phyloP scores from a whole-genome alignment of 2,113 vertebrate genomes.

The Dromas ardeola region DNA sequence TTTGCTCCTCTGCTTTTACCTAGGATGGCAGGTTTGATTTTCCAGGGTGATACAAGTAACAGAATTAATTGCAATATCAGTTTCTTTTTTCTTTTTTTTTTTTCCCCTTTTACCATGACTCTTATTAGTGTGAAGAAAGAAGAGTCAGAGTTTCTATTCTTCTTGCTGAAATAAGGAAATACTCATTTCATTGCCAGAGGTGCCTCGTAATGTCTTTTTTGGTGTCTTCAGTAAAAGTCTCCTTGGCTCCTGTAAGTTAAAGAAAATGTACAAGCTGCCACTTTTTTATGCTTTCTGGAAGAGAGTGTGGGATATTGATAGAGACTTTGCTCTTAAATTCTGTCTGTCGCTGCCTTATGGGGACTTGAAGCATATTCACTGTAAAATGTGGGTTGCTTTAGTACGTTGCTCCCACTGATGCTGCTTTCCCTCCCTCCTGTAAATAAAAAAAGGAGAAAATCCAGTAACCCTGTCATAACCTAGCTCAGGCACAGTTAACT shows the following conservation, averaged over 20 bases:
- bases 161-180: slow-evolving; percentile 31
- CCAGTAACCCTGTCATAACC: not conserved
- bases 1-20: not conserved
- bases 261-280: not conserved
- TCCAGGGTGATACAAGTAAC: not conserved
- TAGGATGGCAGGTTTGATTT: not conserved
- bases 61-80: not conserved
- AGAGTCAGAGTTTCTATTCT: not conserved
- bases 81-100: not conserved
- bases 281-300: not conserved
- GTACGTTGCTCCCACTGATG: not conserved
- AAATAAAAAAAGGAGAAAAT: slow-evolving; percentile 57
- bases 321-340: not conserved
- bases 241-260: slow-evolving; percentile 19
- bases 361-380: not conserved
- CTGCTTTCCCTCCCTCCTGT: not conserved
- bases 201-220: slow-evolving; percentile 16
- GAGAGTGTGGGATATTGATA: not conserved
- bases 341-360: not conserved
- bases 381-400: slow-evolving; percentile 8
- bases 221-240: slow-evolving; percentile 29
- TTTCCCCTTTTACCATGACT: not conserved
- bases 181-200: slow-evolving; percentile 29
- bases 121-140: not conserved
- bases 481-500: slow-evolving; percentile 41